These are phyloP conservation scores for Tupiocoris notatus DNA, from an alignment of 2,888 invertebrate genomes.

Conservation along the genomic window DNA sequence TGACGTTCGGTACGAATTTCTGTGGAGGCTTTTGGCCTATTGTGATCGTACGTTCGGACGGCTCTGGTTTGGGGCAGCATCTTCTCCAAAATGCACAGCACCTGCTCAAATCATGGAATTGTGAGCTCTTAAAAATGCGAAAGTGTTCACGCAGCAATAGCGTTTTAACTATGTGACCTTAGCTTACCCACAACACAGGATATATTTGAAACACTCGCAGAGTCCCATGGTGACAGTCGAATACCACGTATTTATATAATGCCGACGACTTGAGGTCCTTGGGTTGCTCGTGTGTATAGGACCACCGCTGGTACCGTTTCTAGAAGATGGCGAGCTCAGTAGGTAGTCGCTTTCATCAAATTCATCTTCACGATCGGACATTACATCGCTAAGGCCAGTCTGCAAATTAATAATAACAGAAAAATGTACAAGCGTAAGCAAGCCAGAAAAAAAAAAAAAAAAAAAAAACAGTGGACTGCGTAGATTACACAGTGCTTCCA, in stretches of 20 bases:
- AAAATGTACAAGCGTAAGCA: no score
- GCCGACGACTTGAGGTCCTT: no score
- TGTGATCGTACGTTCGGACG: constrained; percentile 72
- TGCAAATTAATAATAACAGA: no score
- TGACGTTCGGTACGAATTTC: constrained; percentile 91
- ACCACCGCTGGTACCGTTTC: background rate
- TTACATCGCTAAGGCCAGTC: constrained; percentile 6
- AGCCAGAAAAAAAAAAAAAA: no score
- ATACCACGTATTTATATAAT: background rate
- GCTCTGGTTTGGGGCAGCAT: constrained; percentile 67
- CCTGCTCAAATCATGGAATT: no score
- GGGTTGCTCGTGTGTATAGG: background rate
- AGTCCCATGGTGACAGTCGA: constrained; percentile 8
- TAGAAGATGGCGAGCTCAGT: background rate
- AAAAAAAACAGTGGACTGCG: no score
- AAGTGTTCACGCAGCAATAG: background rate
- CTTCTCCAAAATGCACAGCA: constrained; percentile 65
- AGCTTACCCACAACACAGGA: constrained; percentile 29
- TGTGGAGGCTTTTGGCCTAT: constrained; percentile 74
- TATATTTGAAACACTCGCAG: background rate
- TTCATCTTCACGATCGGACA: constrained; percentile 29
- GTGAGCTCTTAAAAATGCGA: no score
- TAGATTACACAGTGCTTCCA: no score
- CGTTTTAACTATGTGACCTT: background rate
- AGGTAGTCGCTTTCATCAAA: constrained; percentile 30